Evolutionary conservation across 2,113 vertebrate genomes (phyloP).

Genomic region (Actenoides hombroni): DNA sequence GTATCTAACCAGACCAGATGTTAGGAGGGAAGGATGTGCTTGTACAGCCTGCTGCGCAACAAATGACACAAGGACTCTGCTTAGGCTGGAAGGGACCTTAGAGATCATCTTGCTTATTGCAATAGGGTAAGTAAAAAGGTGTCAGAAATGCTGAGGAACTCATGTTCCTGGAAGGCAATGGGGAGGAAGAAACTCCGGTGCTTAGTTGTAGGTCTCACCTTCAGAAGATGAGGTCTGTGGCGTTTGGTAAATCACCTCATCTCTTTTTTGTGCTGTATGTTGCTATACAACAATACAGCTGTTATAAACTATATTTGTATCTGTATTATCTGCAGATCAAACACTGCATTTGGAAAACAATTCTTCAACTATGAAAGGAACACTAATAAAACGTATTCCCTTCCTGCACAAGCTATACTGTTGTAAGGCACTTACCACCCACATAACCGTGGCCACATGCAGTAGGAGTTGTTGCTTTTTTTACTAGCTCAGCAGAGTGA

Average conservation of each 20-base stretch:
- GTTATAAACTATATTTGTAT: background rate
- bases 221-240: background rate
- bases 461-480: background rate
- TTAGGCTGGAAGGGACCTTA: too few species aligned
- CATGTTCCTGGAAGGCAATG: background rate
- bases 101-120: background rate
- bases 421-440: background rate
- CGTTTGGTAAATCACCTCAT: background rate
- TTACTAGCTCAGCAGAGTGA: background rate
- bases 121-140: background rate
- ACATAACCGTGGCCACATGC: background rate
- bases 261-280: background rate
- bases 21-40: slow-evolving; percentile 35
- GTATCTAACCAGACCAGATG: slow-evolving; percentile 52
- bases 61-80: background rate
- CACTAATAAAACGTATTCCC: background rate
- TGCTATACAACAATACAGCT: background rate
- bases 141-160: background rate
- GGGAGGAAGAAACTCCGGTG: background rate
- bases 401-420: background rate
- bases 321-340: background rate
- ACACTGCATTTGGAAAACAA: background rate
- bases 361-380: background rate
- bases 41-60: background rate
- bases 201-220: background rate